These are phyloP conservation scores for Cydia pomonella DNA, from an alignment of 1,140 invertebrate genomes.

Conservation along the genomic window DNA sequence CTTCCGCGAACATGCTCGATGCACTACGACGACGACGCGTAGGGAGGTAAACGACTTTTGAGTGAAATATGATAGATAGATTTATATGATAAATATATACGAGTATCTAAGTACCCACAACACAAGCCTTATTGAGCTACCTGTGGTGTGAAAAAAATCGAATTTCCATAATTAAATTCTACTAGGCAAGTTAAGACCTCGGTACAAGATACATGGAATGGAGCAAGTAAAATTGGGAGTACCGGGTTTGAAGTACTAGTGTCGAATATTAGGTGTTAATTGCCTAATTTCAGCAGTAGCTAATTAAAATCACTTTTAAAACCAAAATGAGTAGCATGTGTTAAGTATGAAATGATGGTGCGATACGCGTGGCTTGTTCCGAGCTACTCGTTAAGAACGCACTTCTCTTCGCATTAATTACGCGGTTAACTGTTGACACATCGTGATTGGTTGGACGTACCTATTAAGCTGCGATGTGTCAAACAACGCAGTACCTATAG, in stretches of 20 bases:
- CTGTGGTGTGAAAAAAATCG: too few species aligned
- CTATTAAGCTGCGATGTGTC: background rate
- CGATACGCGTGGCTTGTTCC: conserved; percentile 3
- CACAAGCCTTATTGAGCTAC: too few species aligned
- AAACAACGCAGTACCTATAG: background rate
- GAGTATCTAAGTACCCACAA: too few species aligned
- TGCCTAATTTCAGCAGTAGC: background rate
- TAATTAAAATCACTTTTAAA: conserved; percentile 9
- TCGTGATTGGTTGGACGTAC: background rate
- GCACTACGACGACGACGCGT: too few species aligned
- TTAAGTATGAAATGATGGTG: background rate
- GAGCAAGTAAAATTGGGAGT: too few species aligned
- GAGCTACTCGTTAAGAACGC: background rate
- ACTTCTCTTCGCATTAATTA: conserved; percentile 4
- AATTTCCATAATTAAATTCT: too few species aligned
- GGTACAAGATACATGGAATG: too few species aligned
- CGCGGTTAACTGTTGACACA: conserved; percentile 7
- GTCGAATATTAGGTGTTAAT: background rate
- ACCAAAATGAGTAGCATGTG: background rate
- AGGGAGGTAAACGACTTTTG: too few species aligned
- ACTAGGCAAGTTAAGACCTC: too few species aligned
- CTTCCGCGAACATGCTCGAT: too few species aligned
- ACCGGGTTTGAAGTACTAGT: background rate
- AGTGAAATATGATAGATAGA: too few species aligned
- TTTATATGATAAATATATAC: too few species aligned